Conservation (phyloP, 2,113 vertebrate species). For the Melierax canorus region DNA sequence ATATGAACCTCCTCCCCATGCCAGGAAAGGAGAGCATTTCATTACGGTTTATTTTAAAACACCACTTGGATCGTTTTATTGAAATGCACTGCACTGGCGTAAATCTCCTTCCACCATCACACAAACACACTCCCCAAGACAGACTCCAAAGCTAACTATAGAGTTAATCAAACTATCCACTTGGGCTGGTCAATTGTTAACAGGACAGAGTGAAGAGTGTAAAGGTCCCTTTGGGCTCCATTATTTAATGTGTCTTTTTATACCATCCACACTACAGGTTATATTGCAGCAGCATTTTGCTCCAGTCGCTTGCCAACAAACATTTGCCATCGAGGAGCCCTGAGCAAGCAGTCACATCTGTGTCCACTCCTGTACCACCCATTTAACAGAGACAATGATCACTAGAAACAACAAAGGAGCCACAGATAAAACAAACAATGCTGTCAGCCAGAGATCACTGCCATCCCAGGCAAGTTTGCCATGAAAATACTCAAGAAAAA, state of each 20-base stretch:
- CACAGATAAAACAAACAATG: constrained; percentile 41
- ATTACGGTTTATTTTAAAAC: constrained; percentile 17
- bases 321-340: constrained; percentile 47
- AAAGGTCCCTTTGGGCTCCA: constrained; percentile 39
- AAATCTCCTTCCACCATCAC: constrained; percentile 2
- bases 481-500: constrained; percentile 1
- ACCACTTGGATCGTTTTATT: background rate
- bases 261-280: background rate
- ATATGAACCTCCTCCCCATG: background rate
- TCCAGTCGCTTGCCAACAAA: constrained; percentile 59
- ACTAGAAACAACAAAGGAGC: constrained; percentile 75
- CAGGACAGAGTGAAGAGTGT: background rate
- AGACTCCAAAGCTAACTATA: background rate
- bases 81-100: background rate
- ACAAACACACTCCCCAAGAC: background rate
- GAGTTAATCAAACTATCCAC: constrained; percentile 10
- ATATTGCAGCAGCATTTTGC: constrained; percentile 9
- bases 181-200: background rate
- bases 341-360: constrained; percentile 18
- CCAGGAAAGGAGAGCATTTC: background rate
- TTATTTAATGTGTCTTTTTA: constrained; percentile 1
- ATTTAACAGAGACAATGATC: constrained; percentile 73
- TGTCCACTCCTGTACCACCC: constrained; percentile 64
- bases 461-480: constrained; percentile 46
- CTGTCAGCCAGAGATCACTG: background rate